These are phyloP conservation scores for Colletes gigas DNA, from an alignment of 1,140 invertebrate genomes.

Conservation along the genomic window DNA sequence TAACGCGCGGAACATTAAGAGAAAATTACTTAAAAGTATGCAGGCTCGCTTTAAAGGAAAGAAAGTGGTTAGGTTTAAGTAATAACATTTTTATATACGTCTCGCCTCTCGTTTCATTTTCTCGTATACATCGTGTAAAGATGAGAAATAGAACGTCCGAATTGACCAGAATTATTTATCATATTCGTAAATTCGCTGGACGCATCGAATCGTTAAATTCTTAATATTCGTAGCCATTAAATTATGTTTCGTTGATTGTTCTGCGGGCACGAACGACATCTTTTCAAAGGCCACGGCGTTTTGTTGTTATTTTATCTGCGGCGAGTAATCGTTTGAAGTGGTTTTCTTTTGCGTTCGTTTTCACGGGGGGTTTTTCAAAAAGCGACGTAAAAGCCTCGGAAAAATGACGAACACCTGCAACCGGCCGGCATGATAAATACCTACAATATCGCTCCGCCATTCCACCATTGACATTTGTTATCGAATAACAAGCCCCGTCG, in stretches of 20 bases:
- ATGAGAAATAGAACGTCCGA: no score
- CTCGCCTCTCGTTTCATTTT: no score
- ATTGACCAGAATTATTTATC: no score
- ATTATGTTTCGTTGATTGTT: neutral
- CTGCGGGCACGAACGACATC: neutral
- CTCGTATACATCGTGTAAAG: no score
- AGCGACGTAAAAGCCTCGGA: slow-evolving; percentile 10
- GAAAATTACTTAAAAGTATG: no score
- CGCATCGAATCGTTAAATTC: no score
- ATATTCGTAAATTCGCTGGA: no score
- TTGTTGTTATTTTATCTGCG: neutral
- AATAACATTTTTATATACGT: no score
- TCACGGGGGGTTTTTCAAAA: slow-evolving; percentile 25
- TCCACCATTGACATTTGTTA: slow-evolving; percentile 63
- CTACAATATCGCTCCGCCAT: slow-evolving; percentile 17
- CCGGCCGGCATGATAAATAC: slow-evolving; percentile 51
- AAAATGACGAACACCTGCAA: slow-evolving; percentile 55
- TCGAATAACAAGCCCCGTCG: slow-evolving; percentile 62
- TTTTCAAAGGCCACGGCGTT: neutral
- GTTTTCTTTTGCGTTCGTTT: slow-evolving; percentile 17
- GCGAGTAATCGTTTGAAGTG: neutral
- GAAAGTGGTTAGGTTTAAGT: no score
- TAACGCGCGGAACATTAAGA: no score
- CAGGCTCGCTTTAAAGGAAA: no score
- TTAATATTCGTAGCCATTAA: no score